Evolutionary conservation across 2,888 invertebrate genomes (phyloP).

Genomic region (Trileptium ribeirensis): DNA sequence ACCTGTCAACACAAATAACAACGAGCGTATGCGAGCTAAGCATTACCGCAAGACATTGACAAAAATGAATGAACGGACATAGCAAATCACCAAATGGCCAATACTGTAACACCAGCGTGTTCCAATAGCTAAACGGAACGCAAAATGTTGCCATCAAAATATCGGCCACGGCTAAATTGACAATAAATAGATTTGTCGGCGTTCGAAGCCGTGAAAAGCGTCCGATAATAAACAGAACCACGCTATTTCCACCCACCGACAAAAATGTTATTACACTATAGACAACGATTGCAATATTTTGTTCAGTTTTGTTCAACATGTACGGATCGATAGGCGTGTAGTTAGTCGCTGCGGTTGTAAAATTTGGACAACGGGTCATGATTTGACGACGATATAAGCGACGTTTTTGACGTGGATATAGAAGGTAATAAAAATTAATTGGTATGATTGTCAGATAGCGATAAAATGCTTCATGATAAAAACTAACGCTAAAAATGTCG

Average conservation of each 20-base stretch:
- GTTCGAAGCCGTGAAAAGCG: conserved; percentile 48
- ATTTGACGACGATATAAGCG: too few relatives aligned
- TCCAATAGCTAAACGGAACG: conserved; percentile 55
- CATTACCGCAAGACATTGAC: conserved; percentile 54
- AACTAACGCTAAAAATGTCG: too few relatives aligned
- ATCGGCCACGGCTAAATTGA: conserved; percentile 53
- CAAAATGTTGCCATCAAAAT: too few relatives aligned
- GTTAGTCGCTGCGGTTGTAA: neutral
- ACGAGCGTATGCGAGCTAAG: conserved; percentile 55
- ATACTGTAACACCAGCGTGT: conserved; percentile 51
- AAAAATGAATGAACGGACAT: conserved; percentile 53
- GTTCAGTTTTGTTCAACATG: neutral
- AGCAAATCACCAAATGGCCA: conserved; percentile 55
- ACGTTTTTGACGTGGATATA: too few relatives aligned
- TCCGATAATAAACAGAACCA: conserved; percentile 45
- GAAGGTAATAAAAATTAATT: too few relatives aligned
- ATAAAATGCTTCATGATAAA: too few relatives aligned
- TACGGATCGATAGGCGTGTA: too few relatives aligned
- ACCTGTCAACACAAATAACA: conserved; percentile 51
- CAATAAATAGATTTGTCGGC: conserved; percentile 55
- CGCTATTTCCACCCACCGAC: conserved; percentile 38
- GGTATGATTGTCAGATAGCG: too few relatives aligned
- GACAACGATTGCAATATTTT: too few relatives aligned
- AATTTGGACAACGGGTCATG: too few relatives aligned
- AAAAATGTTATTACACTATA: neutral